Evolutionary conservation across 1,140 invertebrate genomes (phyloP).

Genomic region (Antheraea mylitta): DNA sequence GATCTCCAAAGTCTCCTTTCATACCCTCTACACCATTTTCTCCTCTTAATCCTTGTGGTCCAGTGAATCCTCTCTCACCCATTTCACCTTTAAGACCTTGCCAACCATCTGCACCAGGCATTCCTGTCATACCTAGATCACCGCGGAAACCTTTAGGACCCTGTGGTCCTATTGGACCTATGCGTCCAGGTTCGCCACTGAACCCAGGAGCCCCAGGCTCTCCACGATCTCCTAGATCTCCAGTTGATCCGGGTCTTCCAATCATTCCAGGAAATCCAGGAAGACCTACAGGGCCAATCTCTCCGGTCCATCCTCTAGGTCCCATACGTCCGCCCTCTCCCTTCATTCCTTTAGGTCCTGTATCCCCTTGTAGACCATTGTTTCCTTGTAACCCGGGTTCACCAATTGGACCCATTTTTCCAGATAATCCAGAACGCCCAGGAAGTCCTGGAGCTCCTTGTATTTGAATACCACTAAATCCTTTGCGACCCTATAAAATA

Average conservation of each 20-base stretch:
- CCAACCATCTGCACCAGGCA: constrained; percentile 67
- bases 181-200: constrained; percentile 80
- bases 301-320: constrained; percentile 62
- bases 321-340: constrained; percentile 75
- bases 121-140: constrained; percentile 37
- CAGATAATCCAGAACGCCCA: constrained; percentile 72
- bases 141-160: constrained; percentile 75
- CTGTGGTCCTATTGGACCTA: constrained; percentile 56
- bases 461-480: constrained; percentile 52
- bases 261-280: constrained; percentile 78
- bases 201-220: constrained; percentile 59
- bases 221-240: constrained; percentile 73
- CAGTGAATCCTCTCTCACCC: constrained; percentile 73
- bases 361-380: constrained; percentile 64
- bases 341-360: constrained; percentile 69
- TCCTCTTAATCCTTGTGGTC: constrained; percentile 70
- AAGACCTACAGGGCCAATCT: constrained; percentile 57
- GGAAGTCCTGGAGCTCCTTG: constrained; percentile 67
- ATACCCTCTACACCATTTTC: constrained; percentile 72
- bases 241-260: constrained; percentile 79
- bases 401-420: constrained; percentile 76
- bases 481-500: constrained; percentile 60
- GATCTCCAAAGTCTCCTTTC: constrained; percentile 69
- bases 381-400: constrained; percentile 71
- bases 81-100: constrained; percentile 83